These are phyloP conservation scores for Scatophagus argus DNA, from an alignment of 2,113 vertebrate genomes.

Conservation along the genomic window DNA sequence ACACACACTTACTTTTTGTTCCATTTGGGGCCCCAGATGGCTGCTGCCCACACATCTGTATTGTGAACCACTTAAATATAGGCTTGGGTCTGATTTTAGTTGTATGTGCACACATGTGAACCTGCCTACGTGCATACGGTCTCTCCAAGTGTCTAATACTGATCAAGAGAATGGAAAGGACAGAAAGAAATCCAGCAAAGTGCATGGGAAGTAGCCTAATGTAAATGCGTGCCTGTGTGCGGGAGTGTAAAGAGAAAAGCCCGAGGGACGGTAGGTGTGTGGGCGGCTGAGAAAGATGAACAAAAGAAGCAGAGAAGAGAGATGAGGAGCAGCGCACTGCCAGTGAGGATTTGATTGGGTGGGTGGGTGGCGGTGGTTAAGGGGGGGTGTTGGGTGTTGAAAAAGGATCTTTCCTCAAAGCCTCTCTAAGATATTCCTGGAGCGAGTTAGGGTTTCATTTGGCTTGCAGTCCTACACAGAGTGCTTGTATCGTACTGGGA, in stretches of 20 bases:
- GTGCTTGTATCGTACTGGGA: slow-evolving; percentile 46
- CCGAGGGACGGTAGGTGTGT: slow-evolving; percentile 82
- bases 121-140: not conserved
- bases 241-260: slow-evolving; percentile 76
- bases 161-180: slow-evolving; percentile 28
- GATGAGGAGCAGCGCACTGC: slow-evolving; percentile 69
- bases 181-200: slow-evolving; percentile 61
- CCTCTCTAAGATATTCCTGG: slow-evolving; percentile 76
- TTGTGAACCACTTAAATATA: slow-evolving; percentile 85
- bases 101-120: slow-evolving; percentile 9
- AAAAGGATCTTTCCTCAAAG: slow-evolving; percentile 79
- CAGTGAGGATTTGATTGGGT: slow-evolving; percentile 75
- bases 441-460: slow-evolving; percentile 71
- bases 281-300: slow-evolving; percentile 83
- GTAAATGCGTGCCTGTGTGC: slow-evolving; percentile 66
- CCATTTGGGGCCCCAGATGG: slow-evolving; percentile 89
- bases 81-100: slow-evolving; percentile 54
- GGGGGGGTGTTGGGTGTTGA: slow-evolving; percentile 60
- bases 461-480: slow-evolving; percentile 65
- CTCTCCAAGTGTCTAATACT: slow-evolving; percentile 28
- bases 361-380: slow-evolving; percentile 64
- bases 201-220: slow-evolving; percentile 66
- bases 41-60: slow-evolving; percentile 94
- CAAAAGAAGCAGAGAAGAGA: slow-evolving; percentile 82
- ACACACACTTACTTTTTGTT: slow-evolving; percentile 84